A percentile compares a stretch with the other conserved stretches of the same genome.
Conservation (phyloP, 1,140 invertebrate species). For the Drosophila punjabiensis region DNA sequence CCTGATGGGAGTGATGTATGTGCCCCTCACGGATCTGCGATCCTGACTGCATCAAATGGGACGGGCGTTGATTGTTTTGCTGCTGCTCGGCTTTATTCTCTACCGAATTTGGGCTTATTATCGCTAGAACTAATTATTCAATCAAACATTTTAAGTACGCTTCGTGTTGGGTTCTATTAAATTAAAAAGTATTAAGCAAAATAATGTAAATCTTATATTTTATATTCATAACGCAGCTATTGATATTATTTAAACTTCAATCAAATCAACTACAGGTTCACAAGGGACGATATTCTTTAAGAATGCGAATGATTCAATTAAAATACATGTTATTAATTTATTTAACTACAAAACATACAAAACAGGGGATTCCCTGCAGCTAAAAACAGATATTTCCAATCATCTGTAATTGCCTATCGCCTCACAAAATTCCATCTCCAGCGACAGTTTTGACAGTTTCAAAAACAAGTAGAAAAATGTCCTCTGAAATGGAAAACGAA, state of each 20-base stretch:
- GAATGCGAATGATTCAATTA: neutral
- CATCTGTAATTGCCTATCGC: neutral
- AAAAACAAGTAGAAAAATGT: slow-evolving; percentile 15
- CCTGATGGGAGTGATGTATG: slow-evolving; percentile 98
- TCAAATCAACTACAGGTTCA: too few species aligned
- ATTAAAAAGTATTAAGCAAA: slow-evolving; percentile 12
- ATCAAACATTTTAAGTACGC: slow-evolving; percentile 15
- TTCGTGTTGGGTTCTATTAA: slow-evolving; percentile 27
- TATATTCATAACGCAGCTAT: neutral
- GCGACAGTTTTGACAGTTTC: slow-evolving; percentile 9
- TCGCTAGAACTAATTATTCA: slow-evolving; percentile 25
- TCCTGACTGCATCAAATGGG: slow-evolving; percentile 64
- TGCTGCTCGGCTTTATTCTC: slow-evolving; percentile 46
- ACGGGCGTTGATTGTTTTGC: slow-evolving; percentile 29
- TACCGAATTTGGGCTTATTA: slow-evolving; percentile 47
- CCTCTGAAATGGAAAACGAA: neutral
- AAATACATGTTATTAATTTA: neutral
- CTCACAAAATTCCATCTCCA: neutral
- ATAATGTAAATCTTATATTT: neutral
- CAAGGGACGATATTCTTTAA: too few species aligned
- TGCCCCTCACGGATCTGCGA: slow-evolving; percentile 94
- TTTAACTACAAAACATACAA: too few species aligned
- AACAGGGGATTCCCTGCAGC: too few species aligned
- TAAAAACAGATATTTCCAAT: too few species aligned
- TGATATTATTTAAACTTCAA: neutral